Base-by-base conservation (phyloP, 2,888 invertebrate species). In the Drosophila parthenogenetica region DNA sequence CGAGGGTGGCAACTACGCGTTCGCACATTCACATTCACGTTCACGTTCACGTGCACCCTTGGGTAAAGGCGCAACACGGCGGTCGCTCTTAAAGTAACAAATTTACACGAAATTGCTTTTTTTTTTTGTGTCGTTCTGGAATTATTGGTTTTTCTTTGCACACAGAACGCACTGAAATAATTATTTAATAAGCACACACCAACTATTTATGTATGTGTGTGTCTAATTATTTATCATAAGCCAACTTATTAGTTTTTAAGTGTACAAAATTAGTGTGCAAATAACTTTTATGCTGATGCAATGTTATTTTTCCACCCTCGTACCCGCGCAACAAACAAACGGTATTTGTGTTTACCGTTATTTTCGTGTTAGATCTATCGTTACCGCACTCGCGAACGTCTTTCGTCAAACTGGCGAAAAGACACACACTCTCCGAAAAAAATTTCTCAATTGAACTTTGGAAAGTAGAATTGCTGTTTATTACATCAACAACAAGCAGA, bases 311-410 rank as follows among this genome's bases (percentile, higher is more conserved):
- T 67, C 62, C 61, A 65, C 70, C 81, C 78, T 62, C 81, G 78
- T 73, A 39, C 3, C 70, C 70, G 42, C 51, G 35, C 48, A 35
- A 49, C 19, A 37, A 10, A 43, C 16, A 29, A 40, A 11, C 50
- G 17, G 57, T 75, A 45, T 66, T 68, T 63, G 46, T 61, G 63
- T 73, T 78, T 64, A 48, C 50, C 49, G 58, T 48, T 39, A 54
- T 29, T 29, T 32, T 32, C 39, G 19, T 48, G 46, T 39, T 46
- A 1, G 25, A 35, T 16, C 73, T 57, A 43, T 69, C 88, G 86
- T 73, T 74, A 84, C 89, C 83, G 83, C 69, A 79, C 86, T 69
- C 79, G 71, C 79, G 89, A 74, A 82, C 87, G 81, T 81, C 86
- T 79, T 88, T 79, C 81, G 79, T 71, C 62, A 65, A 79, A 89